phyloP scores from a whole-genome alignment of 2,797 vertebrate genomes.

The Onychomys leucogaster region DNA sequence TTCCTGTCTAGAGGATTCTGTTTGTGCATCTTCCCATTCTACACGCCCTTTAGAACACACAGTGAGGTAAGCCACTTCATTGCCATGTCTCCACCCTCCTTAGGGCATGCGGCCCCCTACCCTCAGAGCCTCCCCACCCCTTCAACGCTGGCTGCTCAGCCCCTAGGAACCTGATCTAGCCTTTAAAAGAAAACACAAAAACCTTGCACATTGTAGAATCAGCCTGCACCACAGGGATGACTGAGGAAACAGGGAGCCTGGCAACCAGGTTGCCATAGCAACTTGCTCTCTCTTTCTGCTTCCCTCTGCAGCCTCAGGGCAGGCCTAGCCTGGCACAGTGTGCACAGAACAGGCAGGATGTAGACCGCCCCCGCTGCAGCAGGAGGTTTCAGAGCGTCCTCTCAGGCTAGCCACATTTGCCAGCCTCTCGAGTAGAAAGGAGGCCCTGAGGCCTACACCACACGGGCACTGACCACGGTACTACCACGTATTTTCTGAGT shows the following conservation, averaged over 20 bases:
- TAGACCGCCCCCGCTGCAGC: neutral
- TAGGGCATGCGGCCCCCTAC: neutral
- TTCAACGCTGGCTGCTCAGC: neutral
- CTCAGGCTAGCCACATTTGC: neutral
- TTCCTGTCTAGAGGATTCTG: neutral
- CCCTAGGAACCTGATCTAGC: neutral
- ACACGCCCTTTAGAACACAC: neutral
- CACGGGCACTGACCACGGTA: neutral
- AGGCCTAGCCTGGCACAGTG: neutral
- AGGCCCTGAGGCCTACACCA: neutral
- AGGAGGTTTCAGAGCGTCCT: neutral
- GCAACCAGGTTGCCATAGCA: constrained; percentile 64
- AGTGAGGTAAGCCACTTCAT: neutral
- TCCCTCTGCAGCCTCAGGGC: neutral
- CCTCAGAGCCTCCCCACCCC: neutral
- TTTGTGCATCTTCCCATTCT: neutral
- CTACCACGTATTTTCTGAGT: neutral
- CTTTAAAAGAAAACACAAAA: neutral
- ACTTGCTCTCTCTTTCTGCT: neutral
- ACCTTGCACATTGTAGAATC: neutral
- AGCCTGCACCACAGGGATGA: neutral
- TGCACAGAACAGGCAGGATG: neutral
- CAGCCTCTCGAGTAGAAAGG: neutral
- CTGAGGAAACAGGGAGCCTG: constrained; percentile 8
- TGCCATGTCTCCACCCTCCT: neutral